phyloP scores from a whole-genome alignment of 2,797 vertebrate species.

The Enteromius afrohamiltoni region DNA sequence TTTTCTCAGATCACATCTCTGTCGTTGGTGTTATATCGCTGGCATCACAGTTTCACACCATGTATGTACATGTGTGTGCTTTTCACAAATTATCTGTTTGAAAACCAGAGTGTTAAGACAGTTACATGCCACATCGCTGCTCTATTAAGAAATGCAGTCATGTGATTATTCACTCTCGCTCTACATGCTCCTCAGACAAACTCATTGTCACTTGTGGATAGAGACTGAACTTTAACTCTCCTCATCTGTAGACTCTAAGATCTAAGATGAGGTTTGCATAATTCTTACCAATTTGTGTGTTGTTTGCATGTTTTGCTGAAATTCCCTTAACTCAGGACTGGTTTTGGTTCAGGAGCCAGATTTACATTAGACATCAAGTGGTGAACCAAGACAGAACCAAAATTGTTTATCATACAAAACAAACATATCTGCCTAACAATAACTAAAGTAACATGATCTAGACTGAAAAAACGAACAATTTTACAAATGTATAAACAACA shows the following conservation, averaged over 20 bases:
- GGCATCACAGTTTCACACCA: slow-evolving; percentile 43
- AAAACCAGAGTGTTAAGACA: slow-evolving; percentile 27
- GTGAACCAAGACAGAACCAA: not conserved
- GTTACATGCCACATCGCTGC: slow-evolving; percentile 27
- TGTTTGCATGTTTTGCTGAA: slow-evolving; percentile 17
- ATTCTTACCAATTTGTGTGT: not conserved
- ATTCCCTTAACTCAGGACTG: not conserved
- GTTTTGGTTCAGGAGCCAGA: not conserved
- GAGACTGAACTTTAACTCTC: not conserved
- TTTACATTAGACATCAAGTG: not conserved
- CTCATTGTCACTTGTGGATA: not conserved
- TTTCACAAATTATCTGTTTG: slow-evolving; percentile 20
- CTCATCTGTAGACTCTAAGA: not conserved
- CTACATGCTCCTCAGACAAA: not conserved
- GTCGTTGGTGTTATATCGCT: slow-evolving; percentile 26
- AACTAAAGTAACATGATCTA: not conserved
- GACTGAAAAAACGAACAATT: not conserved
- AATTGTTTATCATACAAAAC: not conserved
- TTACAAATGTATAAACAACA: slow-evolving; percentile 4
- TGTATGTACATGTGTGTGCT: slow-evolving; percentile 31
- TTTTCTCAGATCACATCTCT: slow-evolving; percentile 27
- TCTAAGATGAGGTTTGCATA: not conserved
- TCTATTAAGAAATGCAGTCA: slow-evolving; percentile 22
- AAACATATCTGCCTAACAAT: not conserved
- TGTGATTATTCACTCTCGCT: slow-evolving; percentile 6